Base-by-base conservation (phyloP, 2,797 vertebrate species). In the Meda fulgida region DNA sequence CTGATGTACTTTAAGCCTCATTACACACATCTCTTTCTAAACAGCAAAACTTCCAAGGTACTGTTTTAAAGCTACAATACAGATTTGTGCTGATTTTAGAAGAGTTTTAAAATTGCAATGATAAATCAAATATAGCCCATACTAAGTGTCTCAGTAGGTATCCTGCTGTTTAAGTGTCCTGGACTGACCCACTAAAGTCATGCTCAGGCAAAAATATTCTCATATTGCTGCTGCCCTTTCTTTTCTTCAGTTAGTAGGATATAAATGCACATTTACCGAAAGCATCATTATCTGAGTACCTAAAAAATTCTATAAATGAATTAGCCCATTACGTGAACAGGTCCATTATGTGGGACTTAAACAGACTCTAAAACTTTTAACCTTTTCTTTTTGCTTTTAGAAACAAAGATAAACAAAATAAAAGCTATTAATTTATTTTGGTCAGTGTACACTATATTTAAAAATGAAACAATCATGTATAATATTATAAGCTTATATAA, bases 1-100 rank as follows among this genome's bases (percentile, higher is more conserved):
- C 58, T 43, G 38, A 65, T 78, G 38, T 78, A 78, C 38, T 58
- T 26, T 38, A 78, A 65, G 58, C 58, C 38, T 78, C 77, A 78
- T 63, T 46, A 65, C 23, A 43, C 38, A 14, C 77, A 65, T 78
- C n/a, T 77, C 34, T 60, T 65, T 78, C 58, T 65, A 7, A 78
- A 77, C 23, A 58, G 75, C 34, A 77, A 55, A 26, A 79, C 77
- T 21, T 79, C 13, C 63, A 51, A 67, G 21, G 34, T 63, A 29
- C 60, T 18, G 78, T 80, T 51, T 65, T 53, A 51, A 69, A 69
- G 19, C 63, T 53, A 18, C 19, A n/a, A 19, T 34, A 34, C 46
- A 48, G 51, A 80, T 67, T 80, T 46, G 36, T 46, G 77, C 77
- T 79, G 60, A 46, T 29, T 65, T 40, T 78, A n/a, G 63, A 65